Conservation (phyloP, 2,888 invertebrate genomes). For the Sinotaia quadrata region DNA sequence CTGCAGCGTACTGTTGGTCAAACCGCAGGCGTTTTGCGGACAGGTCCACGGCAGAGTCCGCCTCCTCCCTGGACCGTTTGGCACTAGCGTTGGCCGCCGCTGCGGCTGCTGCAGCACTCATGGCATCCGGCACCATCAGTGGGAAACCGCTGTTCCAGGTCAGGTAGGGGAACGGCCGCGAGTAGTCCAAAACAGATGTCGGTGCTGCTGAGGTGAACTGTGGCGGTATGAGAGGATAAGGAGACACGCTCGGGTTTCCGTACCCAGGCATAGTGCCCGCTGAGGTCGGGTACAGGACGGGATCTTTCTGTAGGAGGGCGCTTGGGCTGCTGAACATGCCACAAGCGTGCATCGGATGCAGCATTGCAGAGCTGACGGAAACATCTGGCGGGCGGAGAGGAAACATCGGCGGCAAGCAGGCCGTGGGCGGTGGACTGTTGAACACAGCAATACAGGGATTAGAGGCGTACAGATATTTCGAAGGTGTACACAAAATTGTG, state of each 20-base stretch:
- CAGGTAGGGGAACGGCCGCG: conserved; percentile 25
- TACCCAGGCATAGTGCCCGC: conserved; percentile 29
- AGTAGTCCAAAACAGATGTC: conserved; percentile 34
- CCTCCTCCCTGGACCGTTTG: conserved; percentile 34
- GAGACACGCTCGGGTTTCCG: conserved; percentile 28
- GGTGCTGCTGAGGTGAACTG: conserved; percentile 24
- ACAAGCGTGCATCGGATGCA: conserved; percentile 38
- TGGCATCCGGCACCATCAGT: conserved; percentile 20
- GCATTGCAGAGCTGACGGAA: conserved; percentile 24
- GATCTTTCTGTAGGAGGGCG: conserved; percentile 36
- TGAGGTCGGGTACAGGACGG: conserved; percentile 33
- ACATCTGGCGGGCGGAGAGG: conserved; percentile 29
- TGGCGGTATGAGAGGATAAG: conserved; percentile 31
- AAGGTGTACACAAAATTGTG: background rate
- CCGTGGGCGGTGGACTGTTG: conserved; percentile 12
- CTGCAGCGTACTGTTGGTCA: background rate
- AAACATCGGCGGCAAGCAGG: conserved; percentile 14
- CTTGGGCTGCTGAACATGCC: conserved; percentile 27
- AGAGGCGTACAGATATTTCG: too few relatives aligned
- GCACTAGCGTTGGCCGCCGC: conserved; percentile 14
- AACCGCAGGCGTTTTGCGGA: conserved; percentile 35
- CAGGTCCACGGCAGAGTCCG: conserved; percentile 35
- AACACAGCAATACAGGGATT: too few relatives aligned
- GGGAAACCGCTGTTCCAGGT: conserved; percentile 19
- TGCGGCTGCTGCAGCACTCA: conserved; percentile 19